These are phyloP conservation scores for Lepidocyrtinus sp. DNA, from an alignment of 2,888 invertebrate species.

Conservation along the genomic window DNA sequence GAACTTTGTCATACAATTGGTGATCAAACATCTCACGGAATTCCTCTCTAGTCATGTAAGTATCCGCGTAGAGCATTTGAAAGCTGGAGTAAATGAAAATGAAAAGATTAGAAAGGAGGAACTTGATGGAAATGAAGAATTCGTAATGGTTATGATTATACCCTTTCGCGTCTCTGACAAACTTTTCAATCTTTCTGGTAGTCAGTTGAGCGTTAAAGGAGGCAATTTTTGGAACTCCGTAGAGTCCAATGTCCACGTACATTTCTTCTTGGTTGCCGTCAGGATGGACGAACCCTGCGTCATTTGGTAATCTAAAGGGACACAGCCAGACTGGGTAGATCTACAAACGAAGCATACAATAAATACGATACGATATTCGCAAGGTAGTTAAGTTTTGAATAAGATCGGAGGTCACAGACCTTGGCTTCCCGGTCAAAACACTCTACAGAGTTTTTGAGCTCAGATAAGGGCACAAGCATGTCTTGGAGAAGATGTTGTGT, in stretches of 20 bases:
- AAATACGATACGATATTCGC: too few species aligned
- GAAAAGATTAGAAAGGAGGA: conserved; percentile 18
- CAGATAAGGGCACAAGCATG: conserved; percentile 79
- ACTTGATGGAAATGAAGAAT: not conserved
- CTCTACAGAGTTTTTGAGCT: conserved; percentile 77
- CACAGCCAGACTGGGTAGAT: conserved; percentile 89
- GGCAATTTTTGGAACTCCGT: conserved; percentile 80
- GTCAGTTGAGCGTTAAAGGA: conserved; percentile 79
- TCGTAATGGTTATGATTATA: conserved; percentile 71
- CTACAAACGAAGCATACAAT: too few species aligned
- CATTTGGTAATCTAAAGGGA: conserved; percentile 80
- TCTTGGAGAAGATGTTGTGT: conserved; percentile 82
- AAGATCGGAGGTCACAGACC: too few species aligned
- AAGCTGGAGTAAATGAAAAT: conserved; percentile 74
- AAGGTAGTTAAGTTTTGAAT: too few species aligned
- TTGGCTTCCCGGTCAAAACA: conserved; percentile 80
- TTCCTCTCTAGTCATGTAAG: conserved; percentile 82
- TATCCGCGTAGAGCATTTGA: conserved; percentile 90
- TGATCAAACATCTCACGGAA: conserved; percentile 88
- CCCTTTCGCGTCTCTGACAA: conserved; percentile 80
- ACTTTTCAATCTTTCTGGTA: conserved; percentile 80
- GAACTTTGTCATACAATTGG: conserved; percentile 80
- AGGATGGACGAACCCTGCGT: conserved; percentile 82
- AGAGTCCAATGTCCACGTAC: conserved; percentile 87
- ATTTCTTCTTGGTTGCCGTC: conserved; percentile 75